Base-by-base conservation (phyloP, 2,888 invertebrate species). In the Taphrorychus bicolor region DNA sequence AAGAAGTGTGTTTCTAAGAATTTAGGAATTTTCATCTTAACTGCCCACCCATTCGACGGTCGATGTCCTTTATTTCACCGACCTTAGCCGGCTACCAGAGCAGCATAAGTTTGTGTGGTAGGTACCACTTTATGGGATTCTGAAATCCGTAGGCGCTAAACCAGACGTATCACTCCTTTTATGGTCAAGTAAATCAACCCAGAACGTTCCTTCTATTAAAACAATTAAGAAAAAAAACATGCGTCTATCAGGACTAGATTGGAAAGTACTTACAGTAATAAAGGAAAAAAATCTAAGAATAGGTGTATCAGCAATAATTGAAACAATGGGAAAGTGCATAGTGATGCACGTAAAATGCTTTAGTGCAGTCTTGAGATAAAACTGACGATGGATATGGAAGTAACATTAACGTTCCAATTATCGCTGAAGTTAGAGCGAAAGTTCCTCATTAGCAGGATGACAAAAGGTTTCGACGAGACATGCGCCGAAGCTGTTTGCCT, bases 371-470 rank as follows among this genome's bases (percentile, higher is more conserved):
- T 32, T 11, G 32, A 45, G 45, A 45, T 45, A 45, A 45, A 45
- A 45, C 9, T 16, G 11, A 0, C 7, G 4, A 14, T 45, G 45
- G 45, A 45, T 45, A 45, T 45, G 45, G 45, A 45, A 45, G 17
- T 17, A 17, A 45, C 45, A 45, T 45, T 45, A 45, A 14, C 16
- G 45, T 45, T 45, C 7, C 45, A 45, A 45, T 45, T 45, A 45
- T 45, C 45, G 45, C 14, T 45, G 45, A 45, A 45, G 45, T 45
- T 45, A 45, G 45, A 14, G 45, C 14, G 17, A 45, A 17, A 16
- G 17, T 45, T 17, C 7, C 45, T 45, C 45, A 45, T 45, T 45
- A 45, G 45, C 45, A 17, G 45, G 45, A 45, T 16, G 9, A 16
- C 14, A 45, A 45, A 45, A 45, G 17, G 14, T 7, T 32, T 9